A percentile compares a stretch with the other conserved stretches of the same genome.
Evolutionary conservation across 2,113 vertebrate genomes (phyloP).

Genomic region (Lichenostomus cassidix): DNA sequence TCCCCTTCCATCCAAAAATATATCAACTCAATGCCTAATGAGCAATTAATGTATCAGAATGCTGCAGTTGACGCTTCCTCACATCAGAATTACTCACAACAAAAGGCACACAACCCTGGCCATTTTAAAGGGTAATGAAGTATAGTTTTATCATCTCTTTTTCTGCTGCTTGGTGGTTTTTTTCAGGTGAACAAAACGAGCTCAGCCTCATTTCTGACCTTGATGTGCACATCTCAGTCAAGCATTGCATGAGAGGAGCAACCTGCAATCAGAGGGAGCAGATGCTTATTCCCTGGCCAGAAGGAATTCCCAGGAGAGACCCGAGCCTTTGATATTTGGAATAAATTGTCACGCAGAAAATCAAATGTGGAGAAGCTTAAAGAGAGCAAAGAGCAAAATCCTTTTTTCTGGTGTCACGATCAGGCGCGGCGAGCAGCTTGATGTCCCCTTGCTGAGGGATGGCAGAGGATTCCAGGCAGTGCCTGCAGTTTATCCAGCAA

Average conservation of each 20-base stretch:
- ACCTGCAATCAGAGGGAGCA: not conserved
- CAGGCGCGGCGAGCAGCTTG: not conserved
- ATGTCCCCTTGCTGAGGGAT: not conserved
- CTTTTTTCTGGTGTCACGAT: not conserved
- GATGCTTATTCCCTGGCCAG: not conserved
- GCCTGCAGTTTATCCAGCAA: not conserved
- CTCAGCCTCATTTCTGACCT: not conserved
- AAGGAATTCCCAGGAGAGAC: not conserved
- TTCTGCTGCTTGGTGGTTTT: not conserved
- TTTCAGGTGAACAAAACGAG: not conserved
- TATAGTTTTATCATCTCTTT: not conserved
- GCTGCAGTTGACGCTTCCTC: not conserved
- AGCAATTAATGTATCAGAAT: not conserved
- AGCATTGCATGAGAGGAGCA: not conserved
- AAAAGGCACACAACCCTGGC: not conserved
- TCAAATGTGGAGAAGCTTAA: fast-evolving
- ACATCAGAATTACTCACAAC: not conserved
- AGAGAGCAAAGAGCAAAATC: not conserved
- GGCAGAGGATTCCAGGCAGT: not conserved
- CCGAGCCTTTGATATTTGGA: not conserved
- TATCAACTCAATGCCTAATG: not conserved
- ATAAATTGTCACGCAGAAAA: not conserved
- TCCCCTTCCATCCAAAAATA: not conserved
- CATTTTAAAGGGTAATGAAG: not conserved
- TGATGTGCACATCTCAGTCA: not conserved